Conservation (phyloP, 2,797 vertebrate genomes). For the Gouania willdenowi region DNA sequence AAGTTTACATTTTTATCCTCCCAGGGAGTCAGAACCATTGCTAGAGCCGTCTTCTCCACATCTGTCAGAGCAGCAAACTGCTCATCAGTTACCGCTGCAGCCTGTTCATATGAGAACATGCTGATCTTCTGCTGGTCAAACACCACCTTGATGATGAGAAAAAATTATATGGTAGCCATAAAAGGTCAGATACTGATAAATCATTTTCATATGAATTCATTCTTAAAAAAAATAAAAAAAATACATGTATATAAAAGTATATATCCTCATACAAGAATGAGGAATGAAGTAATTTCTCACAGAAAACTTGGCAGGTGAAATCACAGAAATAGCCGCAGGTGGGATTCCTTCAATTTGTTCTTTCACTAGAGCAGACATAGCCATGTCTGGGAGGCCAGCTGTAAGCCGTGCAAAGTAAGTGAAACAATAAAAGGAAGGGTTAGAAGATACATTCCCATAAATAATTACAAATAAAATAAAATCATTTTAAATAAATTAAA, state of each 20-base stretch:
- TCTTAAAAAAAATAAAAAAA: too few relatives aligned
- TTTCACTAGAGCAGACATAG: constrained; percentile 75
- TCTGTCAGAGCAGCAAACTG: constrained; percentile 58
- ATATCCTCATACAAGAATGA: too few relatives aligned
- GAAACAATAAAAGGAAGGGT: too few relatives aligned
- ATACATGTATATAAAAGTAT: too few relatives aligned
- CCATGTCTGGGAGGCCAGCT: constrained; percentile 77
- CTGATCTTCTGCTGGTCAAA: constrained; percentile 69
- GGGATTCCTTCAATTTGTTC: constrained; percentile 77
- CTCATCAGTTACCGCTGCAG: constrained; percentile 58
- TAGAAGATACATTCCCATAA: too few relatives aligned
- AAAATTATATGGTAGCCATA: background rate
- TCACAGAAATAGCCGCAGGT: constrained; percentile 64
- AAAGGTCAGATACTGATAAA: background rate
- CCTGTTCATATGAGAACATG: constrained; percentile 80
- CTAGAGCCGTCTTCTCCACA: constrained; percentile 71
- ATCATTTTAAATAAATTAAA: too few relatives aligned
- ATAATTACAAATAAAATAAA: too few relatives aligned
- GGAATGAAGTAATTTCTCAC: too few relatives aligned
- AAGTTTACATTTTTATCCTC: constrained; percentile 66
- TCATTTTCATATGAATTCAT: too few relatives aligned
- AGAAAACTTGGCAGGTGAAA: constrained; percentile 66
- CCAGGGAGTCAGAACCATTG: constrained; percentile 72
- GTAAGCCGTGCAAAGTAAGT: constrained; percentile 5
- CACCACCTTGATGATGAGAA: constrained; percentile 60